phyloP scores from a whole-genome alignment of 1,140 invertebrate species.

The Mya arenaria region DNA sequence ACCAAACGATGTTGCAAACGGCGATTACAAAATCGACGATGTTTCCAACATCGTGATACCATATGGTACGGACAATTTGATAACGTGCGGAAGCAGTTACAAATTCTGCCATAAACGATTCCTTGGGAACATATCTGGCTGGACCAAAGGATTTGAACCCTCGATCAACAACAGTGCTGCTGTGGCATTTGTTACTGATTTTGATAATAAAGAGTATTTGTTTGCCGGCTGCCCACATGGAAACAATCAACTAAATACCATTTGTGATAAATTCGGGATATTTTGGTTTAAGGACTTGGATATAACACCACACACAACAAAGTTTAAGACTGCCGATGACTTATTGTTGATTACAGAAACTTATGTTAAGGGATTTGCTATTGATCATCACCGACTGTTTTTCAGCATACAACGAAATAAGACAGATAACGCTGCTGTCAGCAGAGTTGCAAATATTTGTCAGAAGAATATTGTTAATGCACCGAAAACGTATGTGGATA shows the following conservation, averaged over 20 bases:
- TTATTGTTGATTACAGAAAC: not conserved
- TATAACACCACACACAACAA: no score
- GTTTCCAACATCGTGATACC: no score
- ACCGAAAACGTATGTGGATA: conserved; percentile 30
- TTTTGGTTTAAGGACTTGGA: not conserved
- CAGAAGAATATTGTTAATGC: not conserved
- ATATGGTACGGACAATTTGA: no score
- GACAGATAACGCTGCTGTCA: no score
- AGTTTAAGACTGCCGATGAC: not conserved
- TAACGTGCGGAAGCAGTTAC: not conserved
- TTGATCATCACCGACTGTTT: conserved; percentile 8
- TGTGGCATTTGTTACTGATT: not conserved
- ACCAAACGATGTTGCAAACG: not conserved
- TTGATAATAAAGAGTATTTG: not conserved
- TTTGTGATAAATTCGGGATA: not conserved
- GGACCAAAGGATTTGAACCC: not conserved
- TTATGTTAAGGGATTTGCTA: conserved; percentile 5
- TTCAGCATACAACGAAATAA: conserved; percentile 18
- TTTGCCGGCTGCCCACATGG: conserved; percentile 35
- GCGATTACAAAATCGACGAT: no score
- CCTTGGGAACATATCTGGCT: not conserved
- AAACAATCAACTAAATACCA: not conserved
- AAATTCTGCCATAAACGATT: not conserved
- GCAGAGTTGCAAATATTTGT: conserved; percentile 33
- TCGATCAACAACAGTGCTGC: not conserved